Percentiles rank a stretch among this genome's conserved stretches.
Conservation (phyloP, 2,797 vertebrate genomes). For the Syndactyla subalaris region DNA sequence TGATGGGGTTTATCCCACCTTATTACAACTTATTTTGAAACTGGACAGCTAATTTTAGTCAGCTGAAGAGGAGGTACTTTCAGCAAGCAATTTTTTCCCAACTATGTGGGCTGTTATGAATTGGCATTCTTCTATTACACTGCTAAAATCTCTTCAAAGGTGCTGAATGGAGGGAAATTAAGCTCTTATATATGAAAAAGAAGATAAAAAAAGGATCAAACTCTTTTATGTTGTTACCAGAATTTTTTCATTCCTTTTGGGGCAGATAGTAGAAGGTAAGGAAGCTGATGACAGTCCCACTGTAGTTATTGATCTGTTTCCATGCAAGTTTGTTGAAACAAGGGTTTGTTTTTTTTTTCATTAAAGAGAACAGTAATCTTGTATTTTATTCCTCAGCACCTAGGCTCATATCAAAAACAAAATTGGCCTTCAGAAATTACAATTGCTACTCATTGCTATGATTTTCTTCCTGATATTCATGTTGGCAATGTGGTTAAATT, state of each 20-base stretch:
- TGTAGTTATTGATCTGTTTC: neutral
- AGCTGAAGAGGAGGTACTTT: neutral
- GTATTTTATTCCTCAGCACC: neutral
- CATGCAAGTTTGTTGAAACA: neutral
- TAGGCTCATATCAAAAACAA: neutral
- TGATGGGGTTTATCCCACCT: neutral
- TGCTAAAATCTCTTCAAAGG: neutral
- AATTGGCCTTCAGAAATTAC: neutral
- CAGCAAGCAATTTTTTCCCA: constrained; percentile 7
- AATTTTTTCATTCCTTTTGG: neutral
- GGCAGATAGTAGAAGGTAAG: neutral
- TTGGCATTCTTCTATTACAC: neutral
- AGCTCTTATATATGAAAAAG: neutral
- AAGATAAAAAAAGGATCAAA: neutral
- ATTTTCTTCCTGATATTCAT: neutral
- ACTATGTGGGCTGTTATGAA: neutral
- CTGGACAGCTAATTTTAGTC: neutral
- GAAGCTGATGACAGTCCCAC: neutral
- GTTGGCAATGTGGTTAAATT: neutral
- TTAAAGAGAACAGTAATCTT: neutral
- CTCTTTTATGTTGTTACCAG: neutral
- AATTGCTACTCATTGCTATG: neutral
- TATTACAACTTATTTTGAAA: neutral
- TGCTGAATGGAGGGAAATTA: neutral
- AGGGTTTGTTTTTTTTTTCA: too few relatives aligned